phyloP scores from a whole-genome alignment of 2,113 vertebrate species.

The Megaceryle maxima region DNA sequence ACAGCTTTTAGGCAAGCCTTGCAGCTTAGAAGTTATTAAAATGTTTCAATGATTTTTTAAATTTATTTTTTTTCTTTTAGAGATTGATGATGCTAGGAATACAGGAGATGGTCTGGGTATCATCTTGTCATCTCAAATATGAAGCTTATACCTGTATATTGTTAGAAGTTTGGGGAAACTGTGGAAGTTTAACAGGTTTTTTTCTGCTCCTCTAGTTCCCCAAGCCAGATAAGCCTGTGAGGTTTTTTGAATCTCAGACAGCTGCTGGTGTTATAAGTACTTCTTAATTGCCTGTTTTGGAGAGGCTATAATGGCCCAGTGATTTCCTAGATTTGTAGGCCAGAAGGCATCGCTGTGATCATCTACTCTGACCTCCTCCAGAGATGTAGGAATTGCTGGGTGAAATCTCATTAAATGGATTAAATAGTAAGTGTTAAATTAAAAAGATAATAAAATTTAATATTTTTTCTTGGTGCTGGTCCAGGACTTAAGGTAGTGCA shows the following conservation, averaged over 20 bases:
- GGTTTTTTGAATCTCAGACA: slow-evolving; percentile 22
- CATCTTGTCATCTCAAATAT: not conserved
- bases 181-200: not conserved
- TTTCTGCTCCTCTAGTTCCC: not conserved
- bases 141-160: not conserved
- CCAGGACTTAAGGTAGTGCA: slow-evolving; percentile 27
- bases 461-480: slow-evolving; percentile 14
- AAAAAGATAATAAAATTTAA: slow-evolving; percentile 15
- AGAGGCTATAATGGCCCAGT: slow-evolving; percentile 39
- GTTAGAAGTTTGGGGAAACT: not conserved
- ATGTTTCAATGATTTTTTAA: not conserved
- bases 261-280: slow-evolving; percentile 39
- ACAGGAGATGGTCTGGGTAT: not conserved
- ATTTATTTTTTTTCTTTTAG: not conserved
- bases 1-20: not conserved
- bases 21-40: not conserved
- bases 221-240: slow-evolving; percentile 24
- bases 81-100: not conserved
- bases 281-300: slow-evolving; percentile 58
- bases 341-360: slow-evolving; percentile 42
- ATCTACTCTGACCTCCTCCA: slow-evolving; percentile 36
- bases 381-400: slow-evolving; percentile 14
- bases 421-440: slow-evolving; percentile 50
- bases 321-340: slow-evolving; percentile 52
- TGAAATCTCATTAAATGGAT: slow-evolving; percentile 58